These are phyloP conservation scores for Lomographa bimaculata DNA, from an alignment of 2,888 invertebrate genomes.

Conservation along the genomic window DNA sequence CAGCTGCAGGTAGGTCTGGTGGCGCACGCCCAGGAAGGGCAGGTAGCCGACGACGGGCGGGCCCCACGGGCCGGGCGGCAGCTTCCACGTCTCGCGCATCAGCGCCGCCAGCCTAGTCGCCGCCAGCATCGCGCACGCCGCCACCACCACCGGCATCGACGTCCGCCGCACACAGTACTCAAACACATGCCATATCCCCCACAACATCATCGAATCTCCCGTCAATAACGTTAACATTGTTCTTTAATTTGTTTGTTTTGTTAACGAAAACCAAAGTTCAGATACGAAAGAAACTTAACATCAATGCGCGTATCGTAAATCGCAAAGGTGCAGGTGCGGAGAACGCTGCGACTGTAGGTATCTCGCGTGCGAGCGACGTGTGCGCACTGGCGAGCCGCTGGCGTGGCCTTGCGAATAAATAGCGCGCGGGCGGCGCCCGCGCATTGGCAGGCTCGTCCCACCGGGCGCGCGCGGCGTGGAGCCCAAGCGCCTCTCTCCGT, in stretches of 20 bases:
- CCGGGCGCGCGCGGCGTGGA: conserved; percentile 42
- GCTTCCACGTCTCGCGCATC: conserved; percentile 67
- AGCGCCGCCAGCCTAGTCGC: conserved; percentile 72
- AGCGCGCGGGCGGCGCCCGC: conserved; percentile 59
- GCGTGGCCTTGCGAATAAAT: conserved; percentile 83
- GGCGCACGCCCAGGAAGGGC: conserved; percentile 90
- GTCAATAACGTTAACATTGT: conserved; percentile 64
- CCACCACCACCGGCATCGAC: conserved; percentile 72
- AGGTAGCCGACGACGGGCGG: conserved; percentile 93
- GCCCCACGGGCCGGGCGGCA: conserved; percentile 96
- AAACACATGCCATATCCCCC: conserved; percentile 77
- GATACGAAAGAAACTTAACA: conserved; percentile 57
- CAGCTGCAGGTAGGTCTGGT: conserved; percentile 90
- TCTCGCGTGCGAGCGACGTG: conserved; percentile 74
- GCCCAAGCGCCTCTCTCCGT: conserved; percentile 42
- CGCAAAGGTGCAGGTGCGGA: conserved; percentile 58
- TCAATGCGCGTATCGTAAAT: conserved; percentile 64
- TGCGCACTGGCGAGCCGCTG: conserved; percentile 77
- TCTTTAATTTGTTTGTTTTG: conserved; percentile 40
- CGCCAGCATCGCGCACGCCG: conserved; percentile 74
- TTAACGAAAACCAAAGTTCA: conserved; percentile 40
- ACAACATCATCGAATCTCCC: conserved; percentile 80
- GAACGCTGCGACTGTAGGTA: conserved; percentile 63
- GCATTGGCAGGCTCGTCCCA: conserved; percentile 64
- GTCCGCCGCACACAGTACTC: conserved; percentile 68